A percentile compares a stretch with the other conserved stretches of the same genome.
Conservation (phyloP, 2,888 invertebrate genomes). For the Philereme vetulata region DNA sequence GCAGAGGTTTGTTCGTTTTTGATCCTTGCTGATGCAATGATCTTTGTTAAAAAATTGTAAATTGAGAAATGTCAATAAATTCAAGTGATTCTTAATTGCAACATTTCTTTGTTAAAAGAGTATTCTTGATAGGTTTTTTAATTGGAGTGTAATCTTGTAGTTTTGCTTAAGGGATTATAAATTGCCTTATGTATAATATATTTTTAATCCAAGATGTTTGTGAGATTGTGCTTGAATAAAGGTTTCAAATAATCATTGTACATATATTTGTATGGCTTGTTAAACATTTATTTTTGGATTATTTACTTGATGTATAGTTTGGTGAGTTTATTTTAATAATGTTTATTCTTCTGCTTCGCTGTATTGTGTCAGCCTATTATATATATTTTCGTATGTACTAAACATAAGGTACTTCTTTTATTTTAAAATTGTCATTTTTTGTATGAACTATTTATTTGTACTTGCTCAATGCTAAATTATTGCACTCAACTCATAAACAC, state of each 20-base stretch:
- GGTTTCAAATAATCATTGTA: slow-evolving; percentile 63
- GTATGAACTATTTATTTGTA: slow-evolving; percentile 33
- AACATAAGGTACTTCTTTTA: slow-evolving; percentile 33
- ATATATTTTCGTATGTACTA: slow-evolving; percentile 22
- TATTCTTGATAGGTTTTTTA: slow-evolving; percentile 27
- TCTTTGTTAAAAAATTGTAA: not conserved
- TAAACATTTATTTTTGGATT: slow-evolving; percentile 63
- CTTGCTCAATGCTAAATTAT: slow-evolving; percentile 39
- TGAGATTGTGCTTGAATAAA: slow-evolving; percentile 49
- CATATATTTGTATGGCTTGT: slow-evolving; percentile 57
- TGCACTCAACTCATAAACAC: slow-evolving; percentile 32
- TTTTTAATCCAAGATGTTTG: slow-evolving; percentile 31
- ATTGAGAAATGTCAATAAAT: not conserved
- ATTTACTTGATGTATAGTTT: slow-evolving; percentile 73
- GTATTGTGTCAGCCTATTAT: slow-evolving; percentile 28
- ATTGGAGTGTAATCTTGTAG: slow-evolving; percentile 31
- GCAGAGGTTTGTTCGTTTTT: slow-evolving; percentile 24
- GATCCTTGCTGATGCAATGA: not conserved
- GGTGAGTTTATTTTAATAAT: slow-evolving; percentile 55
- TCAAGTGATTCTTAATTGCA: slow-evolving; percentile 19
- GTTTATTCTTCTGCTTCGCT: slow-evolving; percentile 43
- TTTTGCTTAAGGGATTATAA: slow-evolving; percentile 42
- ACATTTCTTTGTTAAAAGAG: slow-evolving; percentile 16
- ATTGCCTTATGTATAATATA: slow-evolving; percentile 41
- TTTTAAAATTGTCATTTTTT: slow-evolving; percentile 16